A percentile compares a stretch with the other conserved stretches of the same genome.
These are phyloP conservation scores for Polietes domitor DNA, from an alignment of 2,888 invertebrate species.

Conservation along the genomic window DNA sequence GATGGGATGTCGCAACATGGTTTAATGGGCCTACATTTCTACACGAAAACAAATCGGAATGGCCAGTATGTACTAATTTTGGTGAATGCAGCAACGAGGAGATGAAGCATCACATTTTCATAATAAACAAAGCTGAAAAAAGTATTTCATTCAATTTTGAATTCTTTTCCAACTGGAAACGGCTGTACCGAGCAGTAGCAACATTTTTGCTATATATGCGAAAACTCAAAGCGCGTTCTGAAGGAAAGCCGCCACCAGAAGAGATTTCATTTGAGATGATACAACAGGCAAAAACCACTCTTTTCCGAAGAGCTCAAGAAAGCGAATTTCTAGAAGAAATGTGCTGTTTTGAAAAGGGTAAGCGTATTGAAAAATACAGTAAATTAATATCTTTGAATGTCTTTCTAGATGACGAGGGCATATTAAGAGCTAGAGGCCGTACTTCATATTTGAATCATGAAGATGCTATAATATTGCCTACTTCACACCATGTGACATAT, in stretches of 20 bases:
- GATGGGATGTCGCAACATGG: constrained; percentile 27
- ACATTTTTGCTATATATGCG: constrained; percentile 27
- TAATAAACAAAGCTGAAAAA: constrained; percentile 5
- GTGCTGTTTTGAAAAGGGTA: constrained; percentile 50
- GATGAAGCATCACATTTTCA: constrained; percentile 19
- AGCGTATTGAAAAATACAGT: constrained; percentile 42
- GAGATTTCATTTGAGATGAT: constrained; percentile 40
- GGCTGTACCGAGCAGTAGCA: constrained; percentile 25
- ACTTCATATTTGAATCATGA: constrained; percentile 52
- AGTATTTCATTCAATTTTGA: constrained; percentile 26
- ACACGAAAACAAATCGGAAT: not conserved
- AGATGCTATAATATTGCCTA: constrained; percentile 46
- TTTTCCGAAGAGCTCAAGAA: constrained; percentile 45
- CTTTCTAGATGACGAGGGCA: constrained; percentile 55
- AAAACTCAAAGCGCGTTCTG: constrained; percentile 37
- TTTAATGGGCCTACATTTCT: constrained; percentile 49
- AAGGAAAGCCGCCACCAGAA: not conserved
- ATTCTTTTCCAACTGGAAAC: constrained; percentile 43
- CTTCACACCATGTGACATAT: constrained; percentile 46
- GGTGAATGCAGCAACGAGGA: constrained; percentile 21
- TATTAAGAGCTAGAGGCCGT: constrained; percentile 52
- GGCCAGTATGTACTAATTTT: constrained; percentile 34
- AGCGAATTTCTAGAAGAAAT: constrained; percentile 54
- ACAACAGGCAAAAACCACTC: constrained; percentile 35
- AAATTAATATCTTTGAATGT: constrained; percentile 60